Evolutionary conservation across 2,113 vertebrate genomes (phyloP), one percentile per base, ranked within the genome.

Genomic region (Phaethornis superciliosus): DNA sequence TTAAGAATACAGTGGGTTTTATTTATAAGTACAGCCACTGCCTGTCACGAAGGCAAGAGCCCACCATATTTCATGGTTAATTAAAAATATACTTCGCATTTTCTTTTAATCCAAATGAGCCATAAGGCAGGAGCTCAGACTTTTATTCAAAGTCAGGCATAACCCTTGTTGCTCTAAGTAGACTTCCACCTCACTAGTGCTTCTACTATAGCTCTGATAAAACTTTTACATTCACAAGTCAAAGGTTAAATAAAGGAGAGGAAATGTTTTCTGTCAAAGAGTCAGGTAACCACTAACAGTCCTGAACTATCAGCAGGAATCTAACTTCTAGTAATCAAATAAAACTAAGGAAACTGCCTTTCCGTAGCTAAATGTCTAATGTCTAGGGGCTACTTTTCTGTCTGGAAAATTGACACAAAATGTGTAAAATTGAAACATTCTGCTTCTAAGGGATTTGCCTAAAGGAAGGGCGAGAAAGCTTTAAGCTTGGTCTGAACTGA

Each of bases 211-310:
- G 96, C 97, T 98, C 98, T 98, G 98, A 98, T 98, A 98, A 98
- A 98, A 98, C 93, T 97, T 98, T 97, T 98, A 98, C 98, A 98
- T 98, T 95, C 97, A 88, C n/a, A 65, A 97, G 98, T 98, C 98
- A 98, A 96, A 98, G 98, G 98, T 99, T 99, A 99, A 99, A 98
- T 97, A 98, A 98, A 97, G 97, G 97, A 97, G 97, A 98, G 98
- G 98, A 99, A 99, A 98, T 98, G 98, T 97, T 98, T 98, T 98
- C 97, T 97, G 97, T 98, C 97, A 97, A 98, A 93, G 79, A 96
- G 97, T 97, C 97, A 98, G 97, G 97, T 97, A 98, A 98, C 96
- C 96, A 97, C 97, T 98, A 97, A 98, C 97, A 97, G 96, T 96
- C 97, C 95, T 95, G 85, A 97, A 88, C 90, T 94, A 96, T 93